Percentiles rank a stretch among this genome's conserved stretches.
phyloP scores from a whole-genome alignment of 2,888 invertebrate genomes.

The Cabera pusaria region DNA sequence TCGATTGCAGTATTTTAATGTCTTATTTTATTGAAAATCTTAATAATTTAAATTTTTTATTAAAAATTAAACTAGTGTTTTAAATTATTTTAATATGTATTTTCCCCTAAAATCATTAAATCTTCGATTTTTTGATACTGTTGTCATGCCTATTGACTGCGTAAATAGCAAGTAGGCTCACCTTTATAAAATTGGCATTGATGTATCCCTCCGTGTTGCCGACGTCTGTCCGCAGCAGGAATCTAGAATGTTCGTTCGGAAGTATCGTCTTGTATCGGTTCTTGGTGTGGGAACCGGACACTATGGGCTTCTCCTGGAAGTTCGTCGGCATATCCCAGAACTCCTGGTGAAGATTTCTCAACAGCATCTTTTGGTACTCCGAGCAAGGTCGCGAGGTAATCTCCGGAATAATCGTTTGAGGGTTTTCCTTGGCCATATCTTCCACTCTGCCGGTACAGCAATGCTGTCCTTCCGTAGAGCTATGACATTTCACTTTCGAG shows the following conservation, averaged over 20 bases:
- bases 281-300: constrained; percentile 94
- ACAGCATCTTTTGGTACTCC: constrained; percentile 84
- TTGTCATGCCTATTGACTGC: no score
- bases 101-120: no score
- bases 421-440: constrained; percentile 58
- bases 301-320: constrained; percentile 94
- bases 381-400: constrained; percentile 73
- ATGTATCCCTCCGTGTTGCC: constrained; percentile 90
- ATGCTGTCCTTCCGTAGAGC: constrained; percentile 53
- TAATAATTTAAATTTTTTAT: no score
- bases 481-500: constrained; percentile 68
- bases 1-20: no score
- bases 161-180: no score
- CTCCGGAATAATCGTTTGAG: constrained; percentile 67
- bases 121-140: no score
- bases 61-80: no score
- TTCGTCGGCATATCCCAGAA: constrained; percentile 98
- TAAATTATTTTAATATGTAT: no score
- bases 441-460: constrained; percentile 62
- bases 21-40: no score
- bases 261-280: constrained; percentile 95
- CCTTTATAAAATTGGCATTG: constrained; percentile 97
- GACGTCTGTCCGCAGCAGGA: constrained; percentile 84
- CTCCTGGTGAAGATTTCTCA: constrained; percentile 89
- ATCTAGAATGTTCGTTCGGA: constrained; percentile 94